These are phyloP conservation scores for Ichneumoninae sp. DNA, from an alignment of 2,888 invertebrate species.

Conservation along the genomic window DNA sequence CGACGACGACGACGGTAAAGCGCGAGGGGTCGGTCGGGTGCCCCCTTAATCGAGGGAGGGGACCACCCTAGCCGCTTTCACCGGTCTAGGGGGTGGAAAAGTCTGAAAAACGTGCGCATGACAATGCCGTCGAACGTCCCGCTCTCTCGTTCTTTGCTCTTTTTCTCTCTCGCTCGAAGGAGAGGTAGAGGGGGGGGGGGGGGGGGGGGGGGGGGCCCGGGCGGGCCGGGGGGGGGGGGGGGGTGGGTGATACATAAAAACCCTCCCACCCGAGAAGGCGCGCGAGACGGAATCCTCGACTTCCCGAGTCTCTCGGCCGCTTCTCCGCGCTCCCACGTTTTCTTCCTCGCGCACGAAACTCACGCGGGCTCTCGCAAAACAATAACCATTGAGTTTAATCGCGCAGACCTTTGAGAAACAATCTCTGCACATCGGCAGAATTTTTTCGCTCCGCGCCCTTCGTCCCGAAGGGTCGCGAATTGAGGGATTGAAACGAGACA, in stretches of 20 bases:
- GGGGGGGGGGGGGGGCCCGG: too few species aligned
- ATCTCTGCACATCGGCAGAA: not conserved
- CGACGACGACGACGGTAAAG: constrained; percentile 53
- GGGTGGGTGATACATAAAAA: constrained; percentile 83
- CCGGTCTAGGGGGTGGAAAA: constrained; percentile 80
- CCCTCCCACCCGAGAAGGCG: constrained; percentile 70
- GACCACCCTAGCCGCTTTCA: constrained; percentile 53
- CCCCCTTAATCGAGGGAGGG: constrained; percentile 58
- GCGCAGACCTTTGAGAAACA: not conserved
- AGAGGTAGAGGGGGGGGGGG: not conserved
- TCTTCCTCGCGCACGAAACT: not conserved
- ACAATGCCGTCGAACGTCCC: constrained; percentile 81
- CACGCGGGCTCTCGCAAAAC: constrained; percentile 3
- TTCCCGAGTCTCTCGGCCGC: constrained; percentile 39
- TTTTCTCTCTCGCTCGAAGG: constrained; percentile 58
- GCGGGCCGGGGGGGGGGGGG: too few species aligned
- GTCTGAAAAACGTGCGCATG: constrained; percentile 84
- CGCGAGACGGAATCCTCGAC: constrained; percentile 31
- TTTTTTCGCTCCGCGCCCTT: not conserved
- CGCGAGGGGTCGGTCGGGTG: constrained; percentile 37
- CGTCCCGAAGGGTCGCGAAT: not conserved
- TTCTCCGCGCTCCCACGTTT: constrained; percentile 21
- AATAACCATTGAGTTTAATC: not conserved
- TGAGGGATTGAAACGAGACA: not conserved
- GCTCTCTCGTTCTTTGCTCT: constrained; percentile 73